Evolutionary conservation across 2,888 invertebrate genomes (phyloP).

Genomic region (Scrobipalpa costella): DNA sequence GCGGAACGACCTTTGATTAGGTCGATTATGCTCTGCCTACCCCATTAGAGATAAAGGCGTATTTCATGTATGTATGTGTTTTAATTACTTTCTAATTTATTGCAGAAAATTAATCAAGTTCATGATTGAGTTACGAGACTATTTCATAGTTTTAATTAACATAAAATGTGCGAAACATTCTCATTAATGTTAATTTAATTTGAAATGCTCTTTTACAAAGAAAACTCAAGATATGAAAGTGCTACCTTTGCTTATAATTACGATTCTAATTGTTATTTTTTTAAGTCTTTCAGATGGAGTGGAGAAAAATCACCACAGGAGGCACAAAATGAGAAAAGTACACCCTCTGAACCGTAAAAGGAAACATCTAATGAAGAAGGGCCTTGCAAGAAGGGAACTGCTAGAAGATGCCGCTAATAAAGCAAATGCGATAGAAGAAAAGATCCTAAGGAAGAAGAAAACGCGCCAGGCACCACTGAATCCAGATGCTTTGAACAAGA

Average conservation of each 20-base stretch:
- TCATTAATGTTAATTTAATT: background rate
- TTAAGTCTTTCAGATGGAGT: background rate
- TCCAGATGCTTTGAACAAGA: background rate
- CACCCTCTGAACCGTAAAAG: too few species aligned
- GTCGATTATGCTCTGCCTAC: too few species aligned
- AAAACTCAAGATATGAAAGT: background rate
- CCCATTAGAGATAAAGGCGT: too few species aligned
- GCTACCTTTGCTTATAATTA: background rate
- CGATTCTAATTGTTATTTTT: background rate
- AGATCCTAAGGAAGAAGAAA: background rate
- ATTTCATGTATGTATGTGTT: too few species aligned
- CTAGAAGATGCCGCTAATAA: background rate
- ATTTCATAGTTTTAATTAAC: background rate
- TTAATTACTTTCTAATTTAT: background rate
- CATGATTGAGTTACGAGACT: background rate
- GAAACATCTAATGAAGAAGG: too few species aligned
- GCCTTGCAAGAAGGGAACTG: background rate
- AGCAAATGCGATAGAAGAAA: background rate
- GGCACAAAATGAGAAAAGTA: background rate
- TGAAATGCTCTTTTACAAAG: background rate
- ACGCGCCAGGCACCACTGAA: background rate
- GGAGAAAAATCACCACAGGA: background rate
- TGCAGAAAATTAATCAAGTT: background rate
- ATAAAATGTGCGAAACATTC: background rate
- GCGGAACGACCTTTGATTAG: too few species aligned